Base-by-base conservation (phyloP, 2,113 vertebrate species). In the Ornithorhynchus anatinus region DNA sequence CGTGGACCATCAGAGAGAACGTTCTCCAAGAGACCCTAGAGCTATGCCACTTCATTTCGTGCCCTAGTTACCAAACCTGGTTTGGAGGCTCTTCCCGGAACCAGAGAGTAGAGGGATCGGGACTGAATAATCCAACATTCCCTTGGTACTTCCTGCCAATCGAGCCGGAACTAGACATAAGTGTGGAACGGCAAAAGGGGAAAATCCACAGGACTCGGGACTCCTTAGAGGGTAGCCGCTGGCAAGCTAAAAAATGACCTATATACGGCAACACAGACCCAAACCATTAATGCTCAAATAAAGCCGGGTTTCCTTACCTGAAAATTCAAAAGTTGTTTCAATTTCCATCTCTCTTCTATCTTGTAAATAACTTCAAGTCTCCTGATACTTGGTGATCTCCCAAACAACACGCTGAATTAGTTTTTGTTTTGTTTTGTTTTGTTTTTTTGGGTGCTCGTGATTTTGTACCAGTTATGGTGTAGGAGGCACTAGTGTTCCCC, bases 291-390 rank as follows among this genome's bases (percentile, higher is more conserved):
- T 53, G 66, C 78, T 84, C 79, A 75, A 84, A 81, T 20, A 89
- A 42, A 83, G 70, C 78, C 78, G 83, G 43, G 75, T 79, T 79
- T 88, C 84, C 85, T 88, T 82, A 78, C 86, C 86, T 82, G 78
- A 56, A 74, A 58, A 77, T 66, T 83, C 83, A 86, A 84, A 85
- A 77, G 83, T 74, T 17, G 36, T 47, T 25, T 88, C 81, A 77
- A 87, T 84, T 84, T 85, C 85, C 87, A 75, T 88, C 84, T 88
- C 81, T 90, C 85, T 90, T 87, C 84, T 84, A 83, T 87, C 77
- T 59, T 74, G 81, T 75, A 77, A 83, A 81, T 77, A 82, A 83
- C 80, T 77, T 80, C 72, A 79, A 79, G 84, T 71, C 88, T 81
- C 65, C 47, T 74, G n/a, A 59, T 6, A n/a, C 42, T 52, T 83